Evolutionary conservation across 2,797 vertebrate species (phyloP), one percentile per base, ranked within the genome.

Genomic region (Anguilla marmorata): DNA sequence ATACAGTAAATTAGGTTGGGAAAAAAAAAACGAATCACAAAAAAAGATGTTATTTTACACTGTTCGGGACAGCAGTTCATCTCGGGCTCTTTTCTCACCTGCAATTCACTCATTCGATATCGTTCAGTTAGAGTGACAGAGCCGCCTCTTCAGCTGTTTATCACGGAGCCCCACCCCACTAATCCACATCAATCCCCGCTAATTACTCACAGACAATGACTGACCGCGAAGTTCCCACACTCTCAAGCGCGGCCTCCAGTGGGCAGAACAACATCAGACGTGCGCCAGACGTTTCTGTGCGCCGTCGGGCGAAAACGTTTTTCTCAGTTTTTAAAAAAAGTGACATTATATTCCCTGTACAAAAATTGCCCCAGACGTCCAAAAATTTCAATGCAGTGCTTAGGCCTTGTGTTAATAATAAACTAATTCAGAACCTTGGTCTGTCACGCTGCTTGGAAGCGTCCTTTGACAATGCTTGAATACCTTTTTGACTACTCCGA

Each of bases 161-260:
- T 69, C 63, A 69, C 63, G 11, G n/a, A 8, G n/a, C 63, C 63
- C 63, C 8, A 8, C 63, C 63, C n/a, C 63, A n/a, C 7, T 27
- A 27, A 69, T 69, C n/a, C 27, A 27, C 63, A 2, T 69, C 9
- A 69, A 69, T 69, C 27, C 7, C 24, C 24, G 27, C 63, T 69
- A 69, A n/a, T 69, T 69, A 69, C 63, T 69, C 63, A 69, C 63
- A n/a, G 5, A n/a, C n/a, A 69, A n/a, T 69, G 63, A 69, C 24
- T 27, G 63, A 27, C 63, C 27, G 63, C n/a, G 2, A 7, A n/a
- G n/a, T 27, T 69, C n/a, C 63, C n/a, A 27, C 63, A n/a, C 63
- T 69, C n/a, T 69, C 63, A 27, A 69, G 24, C 2, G 19, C 7
- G n/a, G 63, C 63, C 24, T n/a, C 27, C 63, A 69, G 63, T 69